These are phyloP conservation scores for Hippocampus guttulatus DNA, from an alignment of 2,113 vertebrate species.

Conservation along the genomic window DNA sequence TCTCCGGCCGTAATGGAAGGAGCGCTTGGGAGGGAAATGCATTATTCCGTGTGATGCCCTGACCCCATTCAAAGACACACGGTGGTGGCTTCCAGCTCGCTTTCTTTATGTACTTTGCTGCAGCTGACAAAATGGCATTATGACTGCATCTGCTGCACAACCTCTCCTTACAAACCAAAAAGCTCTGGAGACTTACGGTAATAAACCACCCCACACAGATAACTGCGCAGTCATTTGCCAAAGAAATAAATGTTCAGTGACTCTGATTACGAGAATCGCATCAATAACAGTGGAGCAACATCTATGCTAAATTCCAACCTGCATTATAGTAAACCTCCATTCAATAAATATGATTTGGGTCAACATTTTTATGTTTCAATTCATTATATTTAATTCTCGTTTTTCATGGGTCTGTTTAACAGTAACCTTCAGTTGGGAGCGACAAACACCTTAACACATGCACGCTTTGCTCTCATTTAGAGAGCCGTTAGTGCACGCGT, in stretches of 20 bases:
- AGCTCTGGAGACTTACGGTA: slow-evolving; percentile 18
- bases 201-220: slow-evolving; percentile 27
- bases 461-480: neutral
- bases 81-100: slow-evolving; percentile 54
- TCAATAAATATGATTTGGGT: neutral
- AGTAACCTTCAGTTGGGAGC: neutral
- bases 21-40: slow-evolving; percentile 65
- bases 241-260: slow-evolving; percentile 32
- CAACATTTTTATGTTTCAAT: no score
- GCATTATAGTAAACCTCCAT: neutral
- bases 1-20: slow-evolving; percentile 74
- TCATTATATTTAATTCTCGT: no score
- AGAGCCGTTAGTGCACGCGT: slow-evolving; percentile 18
- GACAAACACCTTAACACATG: neutral
- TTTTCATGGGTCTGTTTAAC: neutral
- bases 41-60: slow-evolving; percentile 69
- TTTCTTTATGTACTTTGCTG: slow-evolving; percentile 19
- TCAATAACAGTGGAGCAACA: neutral
- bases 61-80: slow-evolving; percentile 73
- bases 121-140: slow-evolving; percentile 44
- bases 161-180: slow-evolving; percentile 15
- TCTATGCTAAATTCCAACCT: neutral
- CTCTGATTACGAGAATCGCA: slow-evolving; percentile 17
- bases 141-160: slow-evolving; percentile 32
- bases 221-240: slow-evolving; percentile 43